Evolutionary conservation across 2,888 invertebrate species (phyloP), one percentile per base, ranked within the genome.

Genomic region (Noctua pronuba): DNA sequence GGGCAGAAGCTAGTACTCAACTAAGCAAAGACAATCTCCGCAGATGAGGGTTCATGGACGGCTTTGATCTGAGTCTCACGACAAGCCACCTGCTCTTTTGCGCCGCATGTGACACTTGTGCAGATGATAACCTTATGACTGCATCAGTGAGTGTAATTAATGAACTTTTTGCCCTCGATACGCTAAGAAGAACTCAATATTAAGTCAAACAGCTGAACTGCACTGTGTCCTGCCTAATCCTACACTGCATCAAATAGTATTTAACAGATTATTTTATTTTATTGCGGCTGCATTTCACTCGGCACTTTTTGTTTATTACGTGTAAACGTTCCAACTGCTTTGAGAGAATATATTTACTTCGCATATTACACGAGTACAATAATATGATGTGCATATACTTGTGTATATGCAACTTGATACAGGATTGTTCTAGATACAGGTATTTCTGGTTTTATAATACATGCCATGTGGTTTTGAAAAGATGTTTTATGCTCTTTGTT

Each of bases 301-400:
- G 58, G 13, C 49, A 72, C 64, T n/a, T 28, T 78, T 64, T 68
- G 60, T 84, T 86, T 84, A 75, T 86, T 78, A 31, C 75, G 24
- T 58, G 62, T 28, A 31, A 73, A 67, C 28, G 64, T 72, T 71
- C 72, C 60, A 46, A 83, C 24, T 55, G 21, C 16, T 52, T 16
- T 35, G 41, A 66, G 16, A 41, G 28, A 55, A 68, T 68, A 55
- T 75, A 69, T 41, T 35, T 35, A 62, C 18, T 46, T 52, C n/a
- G 4, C 8, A 65, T 41, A 41, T 65, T n/a, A 31, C 46, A 44
- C 31, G 10, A 44, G 11, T 55, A 46, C 58, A 31, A 31, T 41
- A 49, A 28, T 60, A 46, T 71, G 52, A 60, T 28, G 10, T 70
- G 24, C 28, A 44, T 68, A 1, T 52, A 69, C 24, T 44, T 28